Percentiles rank a stretch among this genome's conserved stretches.
These are phyloP conservation scores for Rhinogobius similis DNA, from an alignment of 2,113 vertebrate genomes.

Conservation along the genomic window DNA sequence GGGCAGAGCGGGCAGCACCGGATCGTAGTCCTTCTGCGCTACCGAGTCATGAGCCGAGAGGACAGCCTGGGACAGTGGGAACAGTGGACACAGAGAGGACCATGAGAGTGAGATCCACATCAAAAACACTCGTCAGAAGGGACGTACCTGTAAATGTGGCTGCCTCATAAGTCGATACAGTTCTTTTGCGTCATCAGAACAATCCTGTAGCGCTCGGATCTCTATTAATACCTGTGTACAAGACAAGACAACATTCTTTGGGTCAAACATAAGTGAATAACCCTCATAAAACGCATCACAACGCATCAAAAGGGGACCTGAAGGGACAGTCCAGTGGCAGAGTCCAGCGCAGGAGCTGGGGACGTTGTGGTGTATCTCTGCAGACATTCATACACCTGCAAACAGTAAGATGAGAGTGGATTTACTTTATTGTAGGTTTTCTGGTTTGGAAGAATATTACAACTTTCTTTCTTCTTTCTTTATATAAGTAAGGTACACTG, in stretches of 20 bases:
- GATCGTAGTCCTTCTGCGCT: conserved; percentile 91
- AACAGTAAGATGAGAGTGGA: background rate
- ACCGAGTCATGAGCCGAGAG: conserved; percentile 90
- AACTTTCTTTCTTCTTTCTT: no score
- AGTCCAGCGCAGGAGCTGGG: conserved; percentile 72
- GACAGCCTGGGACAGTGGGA: conserved; percentile 81
- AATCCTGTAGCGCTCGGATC: conserved; percentile 62
- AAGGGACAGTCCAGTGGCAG: conserved; percentile 75
- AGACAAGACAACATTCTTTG: background rate
- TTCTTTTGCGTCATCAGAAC: conserved; percentile 83
- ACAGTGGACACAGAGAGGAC: background rate
- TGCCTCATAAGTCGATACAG: conserved; percentile 81
- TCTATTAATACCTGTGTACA: conserved; percentile 67
- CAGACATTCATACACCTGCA: conserved; percentile 89
- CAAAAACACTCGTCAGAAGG: background rate
- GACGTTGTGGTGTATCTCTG: conserved; percentile 78
- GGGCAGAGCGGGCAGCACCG: conserved; percentile 87
- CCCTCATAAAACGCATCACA: background rate
- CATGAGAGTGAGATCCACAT: background rate
- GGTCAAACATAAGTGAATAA: background rate
- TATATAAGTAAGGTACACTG: no score
- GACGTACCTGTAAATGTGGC: conserved; percentile 84
- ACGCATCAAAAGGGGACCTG: conserved; percentile 83
- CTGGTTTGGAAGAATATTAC: background rate
- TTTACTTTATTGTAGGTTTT: no score